Conservation (phyloP, 1,140 invertebrate genomes). For the Scylla paramamosain region DNA sequence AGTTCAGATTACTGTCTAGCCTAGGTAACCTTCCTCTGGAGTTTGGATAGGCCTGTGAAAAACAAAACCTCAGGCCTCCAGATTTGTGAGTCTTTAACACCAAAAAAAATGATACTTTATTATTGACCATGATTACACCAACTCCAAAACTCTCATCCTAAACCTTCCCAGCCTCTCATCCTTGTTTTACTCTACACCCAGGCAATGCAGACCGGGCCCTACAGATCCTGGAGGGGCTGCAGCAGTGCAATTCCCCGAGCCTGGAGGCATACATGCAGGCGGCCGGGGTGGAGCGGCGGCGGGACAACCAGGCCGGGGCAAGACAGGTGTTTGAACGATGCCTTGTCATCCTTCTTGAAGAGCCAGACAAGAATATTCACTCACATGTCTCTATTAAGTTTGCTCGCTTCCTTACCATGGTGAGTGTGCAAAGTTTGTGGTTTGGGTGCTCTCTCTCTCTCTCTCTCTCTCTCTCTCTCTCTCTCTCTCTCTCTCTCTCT, state of each 20-base stretch:
- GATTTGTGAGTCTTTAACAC: too few species aligned
- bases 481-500: not conserved
- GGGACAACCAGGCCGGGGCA: conserved; percentile 88
- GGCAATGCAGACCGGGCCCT: conserved; percentile 86
- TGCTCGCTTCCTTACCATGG: conserved; percentile 86
- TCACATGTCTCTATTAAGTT: conserved; percentile 94
- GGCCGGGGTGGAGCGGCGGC: conserved; percentile 92
- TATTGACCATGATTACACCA: too few species aligned
- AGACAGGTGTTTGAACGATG: conserved; percentile 91
- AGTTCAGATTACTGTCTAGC: too few species aligned
- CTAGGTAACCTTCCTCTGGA: too few species aligned
- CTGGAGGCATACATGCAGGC: conserved; percentile 88
- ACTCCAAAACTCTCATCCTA: too few species aligned
- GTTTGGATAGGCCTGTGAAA: too few species aligned
- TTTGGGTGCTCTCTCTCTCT: not conserved
- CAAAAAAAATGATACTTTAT: too few species aligned
- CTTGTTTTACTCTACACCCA: not conserved
- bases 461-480: not conserved
- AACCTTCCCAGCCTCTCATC: too few species aligned
- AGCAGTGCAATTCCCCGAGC: conserved; percentile 89
- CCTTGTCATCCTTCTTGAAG: conserved; percentile 84
- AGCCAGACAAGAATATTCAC: conserved; percentile 86
- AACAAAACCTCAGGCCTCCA: too few species aligned
- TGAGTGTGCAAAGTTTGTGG: not conserved
- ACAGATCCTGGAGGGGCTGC: conserved; percentile 90